phyloP scores from a whole-genome alignment of 2,797 vertebrate species.

The Lepilemur septentrionalis region DNA sequence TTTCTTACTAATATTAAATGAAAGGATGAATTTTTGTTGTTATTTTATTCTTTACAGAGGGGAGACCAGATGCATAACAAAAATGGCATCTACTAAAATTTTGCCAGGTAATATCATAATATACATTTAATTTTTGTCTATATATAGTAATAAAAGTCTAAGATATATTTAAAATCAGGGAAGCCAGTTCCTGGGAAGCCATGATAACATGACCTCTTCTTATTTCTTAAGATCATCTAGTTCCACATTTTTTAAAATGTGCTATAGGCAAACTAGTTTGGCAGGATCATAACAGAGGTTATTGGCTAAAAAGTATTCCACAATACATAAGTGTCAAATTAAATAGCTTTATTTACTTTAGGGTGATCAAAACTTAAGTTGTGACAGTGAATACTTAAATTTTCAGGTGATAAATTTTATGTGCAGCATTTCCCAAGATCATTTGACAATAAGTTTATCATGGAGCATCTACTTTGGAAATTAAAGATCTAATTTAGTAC shows the following conservation, averaged over 20 bases:
- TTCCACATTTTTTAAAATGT: background rate
- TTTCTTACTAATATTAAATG: background rate
- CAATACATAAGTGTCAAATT: background rate
- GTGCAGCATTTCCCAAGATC: background rate
- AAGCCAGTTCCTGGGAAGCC: background rate
- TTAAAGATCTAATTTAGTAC: background rate
- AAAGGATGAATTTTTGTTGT: background rate
- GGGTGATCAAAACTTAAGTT: background rate
- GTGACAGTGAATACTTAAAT: background rate
- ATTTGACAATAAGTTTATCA: background rate
- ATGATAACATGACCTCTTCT: background rate
- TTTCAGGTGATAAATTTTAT: background rate
- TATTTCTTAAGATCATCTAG: background rate
- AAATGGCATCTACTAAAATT: background rate
- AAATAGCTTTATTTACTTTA: background rate
- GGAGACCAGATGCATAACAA: background rate
- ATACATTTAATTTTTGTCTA: background rate
- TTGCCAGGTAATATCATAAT: background rate
- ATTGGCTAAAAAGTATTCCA: background rate
- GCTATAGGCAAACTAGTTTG: background rate
- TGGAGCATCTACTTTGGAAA: background rate
- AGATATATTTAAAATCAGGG: background rate
- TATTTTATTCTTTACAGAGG: background rate
- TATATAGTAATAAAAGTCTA: background rate
- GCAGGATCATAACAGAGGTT: background rate